phyloP scores from a whole-genome alignment of 2,797 vertebrate species.

The Peromyscus eremicus region DNA sequence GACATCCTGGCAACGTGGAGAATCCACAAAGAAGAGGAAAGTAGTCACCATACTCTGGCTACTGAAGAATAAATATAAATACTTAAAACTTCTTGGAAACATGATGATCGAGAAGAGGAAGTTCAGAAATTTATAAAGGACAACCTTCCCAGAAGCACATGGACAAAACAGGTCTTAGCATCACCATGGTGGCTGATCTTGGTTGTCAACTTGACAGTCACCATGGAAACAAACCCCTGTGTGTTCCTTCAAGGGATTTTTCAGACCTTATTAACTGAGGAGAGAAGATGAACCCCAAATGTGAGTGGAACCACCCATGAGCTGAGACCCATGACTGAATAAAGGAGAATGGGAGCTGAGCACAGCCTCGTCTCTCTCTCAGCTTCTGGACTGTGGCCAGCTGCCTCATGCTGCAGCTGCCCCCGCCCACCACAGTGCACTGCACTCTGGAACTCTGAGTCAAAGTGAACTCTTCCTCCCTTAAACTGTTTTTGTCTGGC shows the following conservation, averaged over 20 bases:
- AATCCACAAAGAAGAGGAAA: neutral
- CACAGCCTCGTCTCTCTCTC: neutral
- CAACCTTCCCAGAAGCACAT: neutral
- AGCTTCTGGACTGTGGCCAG: neutral
- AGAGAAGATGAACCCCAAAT: neutral
- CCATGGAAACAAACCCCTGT: neutral
- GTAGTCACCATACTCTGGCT: neutral
- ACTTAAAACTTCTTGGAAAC: neutral
- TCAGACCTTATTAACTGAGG: neutral
- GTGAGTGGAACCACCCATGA: neutral
- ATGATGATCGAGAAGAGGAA: neutral
- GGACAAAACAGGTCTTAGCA: neutral
- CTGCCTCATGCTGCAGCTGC: too few species aligned
- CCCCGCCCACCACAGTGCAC: neutral
- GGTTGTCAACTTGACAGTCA: neutral
- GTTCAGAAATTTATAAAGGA: neutral
- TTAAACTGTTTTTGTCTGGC: neutral
- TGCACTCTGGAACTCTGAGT: neutral
- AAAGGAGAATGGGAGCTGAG: too few species aligned
- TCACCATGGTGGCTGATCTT: neutral
- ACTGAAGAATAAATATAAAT: constrained; percentile 32
- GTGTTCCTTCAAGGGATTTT: neutral
- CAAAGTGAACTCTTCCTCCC: neutral
- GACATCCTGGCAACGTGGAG: neutral
- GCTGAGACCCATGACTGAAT: neutral